Percentiles rank a stretch among this genome's conserved stretches.
Conservation (phyloP, 2,113 vertebrate species). For the Eubucco bourcierii region DNA sequence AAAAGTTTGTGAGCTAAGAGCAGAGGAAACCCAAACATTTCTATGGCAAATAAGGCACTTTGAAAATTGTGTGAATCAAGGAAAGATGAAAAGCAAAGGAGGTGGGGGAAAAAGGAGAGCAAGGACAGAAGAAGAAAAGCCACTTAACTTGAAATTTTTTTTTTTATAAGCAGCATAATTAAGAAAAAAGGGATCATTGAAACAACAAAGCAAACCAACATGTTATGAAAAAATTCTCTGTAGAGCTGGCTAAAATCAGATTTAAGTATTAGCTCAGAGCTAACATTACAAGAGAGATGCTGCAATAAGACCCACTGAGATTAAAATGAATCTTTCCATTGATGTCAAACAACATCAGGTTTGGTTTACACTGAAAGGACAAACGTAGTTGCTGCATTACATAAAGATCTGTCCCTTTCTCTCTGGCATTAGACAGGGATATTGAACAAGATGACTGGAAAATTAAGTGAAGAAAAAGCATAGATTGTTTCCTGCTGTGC, state of each 20-base stretch:
- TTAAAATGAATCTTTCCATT: not conserved
- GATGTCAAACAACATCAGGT: not conserved
- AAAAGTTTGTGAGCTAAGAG: not conserved
- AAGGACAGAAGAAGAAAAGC: not conserved
- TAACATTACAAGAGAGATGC: not conserved
- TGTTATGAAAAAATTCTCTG: not conserved
- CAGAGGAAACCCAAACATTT: not conserved
- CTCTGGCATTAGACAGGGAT: not conserved
- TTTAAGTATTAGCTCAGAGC: not conserved
- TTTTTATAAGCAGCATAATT: not conserved
- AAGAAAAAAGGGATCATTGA: not conserved
- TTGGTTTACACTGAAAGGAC: not conserved
- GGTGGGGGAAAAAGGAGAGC: not conserved
- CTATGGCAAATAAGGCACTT: not conserved
- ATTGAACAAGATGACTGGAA: fast-evolving
- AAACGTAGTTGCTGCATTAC: not conserved
- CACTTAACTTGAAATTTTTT: not conserved
- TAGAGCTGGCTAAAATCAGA: not conserved
- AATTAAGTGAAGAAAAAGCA: not conserved
- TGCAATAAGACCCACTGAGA: not conserved
- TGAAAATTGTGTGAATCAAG: not conserved
- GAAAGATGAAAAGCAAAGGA: not conserved
- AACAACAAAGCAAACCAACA: not conserved
- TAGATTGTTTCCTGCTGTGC: not conserved
- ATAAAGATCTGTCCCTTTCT: not conserved